Percentiles rank a stretch among this genome's conserved stretches.
Conservation (phyloP, 2,797 vertebrate species). For the Podarcis lilfordi region DNA sequence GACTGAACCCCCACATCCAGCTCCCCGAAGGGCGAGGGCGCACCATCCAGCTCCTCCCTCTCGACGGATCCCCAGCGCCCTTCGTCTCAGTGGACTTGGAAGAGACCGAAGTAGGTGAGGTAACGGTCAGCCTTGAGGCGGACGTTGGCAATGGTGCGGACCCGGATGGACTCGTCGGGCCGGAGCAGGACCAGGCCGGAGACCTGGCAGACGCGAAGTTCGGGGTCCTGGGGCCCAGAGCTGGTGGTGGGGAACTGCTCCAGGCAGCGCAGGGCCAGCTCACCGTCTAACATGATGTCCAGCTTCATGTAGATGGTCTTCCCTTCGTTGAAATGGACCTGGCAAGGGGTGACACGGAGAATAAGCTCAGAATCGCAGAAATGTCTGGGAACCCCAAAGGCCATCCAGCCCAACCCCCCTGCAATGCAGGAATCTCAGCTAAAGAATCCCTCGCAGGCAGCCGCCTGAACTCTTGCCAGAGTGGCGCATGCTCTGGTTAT, state of each 20-base stretch:
- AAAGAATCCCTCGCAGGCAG: no score
- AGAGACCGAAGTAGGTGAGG: conserved; percentile 91
- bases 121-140: conserved; percentile 69
- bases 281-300: conserved; percentile 82
- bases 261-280: conserved; percentile 84
- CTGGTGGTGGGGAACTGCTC: conserved; percentile 90
- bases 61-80: not conserved
- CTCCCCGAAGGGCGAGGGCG: not conserved
- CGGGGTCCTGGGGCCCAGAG: conserved; percentile 81
- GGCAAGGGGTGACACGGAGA: not conserved
- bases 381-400: no score
- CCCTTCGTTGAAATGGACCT: conserved; percentile 92
- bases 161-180: conserved; percentile 80
- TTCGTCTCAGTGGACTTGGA: conserved; percentile 82
- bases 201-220: conserved; percentile 88
- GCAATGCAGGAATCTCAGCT: no score
- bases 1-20: not conserved
- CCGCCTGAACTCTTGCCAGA: no score
- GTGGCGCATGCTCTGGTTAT: no score
- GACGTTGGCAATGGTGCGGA: conserved; percentile 69
- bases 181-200: conserved; percentile 87
- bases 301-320: conserved; percentile 91
- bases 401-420: no score
- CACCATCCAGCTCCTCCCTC: not conserved
- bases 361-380: no score